Percentiles rank a stretch among this genome's conserved stretches.
Evolutionary conservation across 2,797 vertebrate genomes (phyloP).

Genomic region (Sebastes vulpes): DNA sequence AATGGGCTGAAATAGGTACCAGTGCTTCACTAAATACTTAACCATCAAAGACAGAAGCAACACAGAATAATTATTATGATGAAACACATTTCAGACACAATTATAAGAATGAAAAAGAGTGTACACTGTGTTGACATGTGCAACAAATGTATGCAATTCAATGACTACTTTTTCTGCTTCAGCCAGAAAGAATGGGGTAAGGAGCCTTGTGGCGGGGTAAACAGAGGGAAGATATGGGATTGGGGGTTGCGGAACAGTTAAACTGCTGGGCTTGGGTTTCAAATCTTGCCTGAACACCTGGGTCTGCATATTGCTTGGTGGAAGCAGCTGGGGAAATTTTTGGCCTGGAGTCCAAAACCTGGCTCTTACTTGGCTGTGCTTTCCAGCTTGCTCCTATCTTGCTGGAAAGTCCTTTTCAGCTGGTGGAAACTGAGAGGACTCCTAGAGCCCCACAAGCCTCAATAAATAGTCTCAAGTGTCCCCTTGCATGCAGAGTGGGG

Average conservation of each 20-base stretch:
- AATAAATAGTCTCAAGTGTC: constrained; percentile 77
- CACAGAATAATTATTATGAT: too few relatives aligned
- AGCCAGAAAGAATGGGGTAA: constrained; percentile 32
- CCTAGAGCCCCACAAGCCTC: constrained; percentile 68
- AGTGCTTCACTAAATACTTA: background rate
- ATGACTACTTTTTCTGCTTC: constrained; percentile 19
- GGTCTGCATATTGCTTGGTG: constrained; percentile 68
- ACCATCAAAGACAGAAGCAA: background rate
- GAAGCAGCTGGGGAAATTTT: constrained; percentile 73
- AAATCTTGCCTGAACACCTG: constrained; percentile 80
- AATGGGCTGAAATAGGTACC: background rate
- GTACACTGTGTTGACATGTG: background rate
- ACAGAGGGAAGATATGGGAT: constrained; percentile 44
- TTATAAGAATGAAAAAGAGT: background rate
- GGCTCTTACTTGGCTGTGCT: constrained; percentile 68
- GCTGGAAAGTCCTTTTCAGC: constrained; percentile 75
- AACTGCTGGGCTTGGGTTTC: constrained; percentile 71
- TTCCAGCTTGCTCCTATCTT: constrained; percentile 67
- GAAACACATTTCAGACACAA: background rate
- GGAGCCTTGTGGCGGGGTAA: constrained; percentile 18
- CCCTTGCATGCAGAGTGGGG: constrained; percentile 46
- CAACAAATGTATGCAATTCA: constrained; percentile 27
- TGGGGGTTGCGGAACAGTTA: constrained; percentile 60
- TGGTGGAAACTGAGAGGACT: constrained; percentile 74
- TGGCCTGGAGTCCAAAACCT: constrained; percentile 68